Evolutionary conservation across 2,113 vertebrate species (phyloP), one percentile per base, ranked within the genome.

Genomic region (Panthera tigris): DNA sequence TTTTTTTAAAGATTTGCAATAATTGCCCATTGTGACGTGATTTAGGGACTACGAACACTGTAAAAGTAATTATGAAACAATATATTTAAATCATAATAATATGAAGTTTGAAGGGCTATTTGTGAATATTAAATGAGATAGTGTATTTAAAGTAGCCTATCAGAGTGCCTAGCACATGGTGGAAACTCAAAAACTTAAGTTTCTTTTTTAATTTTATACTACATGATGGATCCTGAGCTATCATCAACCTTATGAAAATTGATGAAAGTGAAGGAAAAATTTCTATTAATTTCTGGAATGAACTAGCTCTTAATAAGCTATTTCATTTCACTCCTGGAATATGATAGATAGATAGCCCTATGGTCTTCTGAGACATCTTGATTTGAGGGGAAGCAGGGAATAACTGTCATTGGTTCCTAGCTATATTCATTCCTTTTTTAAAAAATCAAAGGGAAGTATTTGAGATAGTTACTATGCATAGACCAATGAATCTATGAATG

Each of bases 31-130:
- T 93, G 33, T 31, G 91, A 74, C 91, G 41, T 94, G 48, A 86
- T 39, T 89, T 89, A 92, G n/a, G 48, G 45, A 91, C 45, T 81
- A 89, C 41, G 65, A 94, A n/a, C 19, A 68, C 21, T 83, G 83
- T 84, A n/a, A 91, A 95, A 97, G 18, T 19, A 94, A 96, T 96
- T 94, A 91, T 94, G 33, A 95, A 94, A n/a, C 36, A 91, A 52
- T 91, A 89, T 86, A n/a, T 48, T 97, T 89, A 93, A 93, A 96
- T 95, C 45, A 89, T 61, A 78, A 48, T 91, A 91, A 65, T 68
- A 65, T 10, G 41, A 11, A 90, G 16, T 41, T 79, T 83, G 36
- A 94, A 91, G 3, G 16, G 11, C 1, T 83, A 1, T 83, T 84
- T 94, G 10, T 84, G 48, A 93, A 78, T 36, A 66, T 41, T 93